Evolutionary conservation across 1,140 invertebrate species (phyloP).

Genomic region (Saxidomus purpurata): DNA sequence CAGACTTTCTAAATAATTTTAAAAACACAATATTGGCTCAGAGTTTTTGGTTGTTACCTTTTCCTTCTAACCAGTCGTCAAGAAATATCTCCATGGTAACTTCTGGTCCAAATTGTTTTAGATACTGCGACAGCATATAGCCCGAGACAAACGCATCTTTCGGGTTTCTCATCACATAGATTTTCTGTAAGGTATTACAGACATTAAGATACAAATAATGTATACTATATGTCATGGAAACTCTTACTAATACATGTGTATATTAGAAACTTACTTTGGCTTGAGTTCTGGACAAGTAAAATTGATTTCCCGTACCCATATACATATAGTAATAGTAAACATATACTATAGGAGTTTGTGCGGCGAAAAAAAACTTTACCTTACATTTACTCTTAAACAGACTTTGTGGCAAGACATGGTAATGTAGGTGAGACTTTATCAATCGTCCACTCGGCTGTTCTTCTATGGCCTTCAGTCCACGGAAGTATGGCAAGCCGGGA

Average conservation of each 20-base stretch:
- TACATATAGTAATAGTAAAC: no score
- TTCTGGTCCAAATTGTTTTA: background rate
- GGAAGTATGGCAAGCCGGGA: slow-evolving; percentile 74
- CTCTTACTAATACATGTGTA: no score
- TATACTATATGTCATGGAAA: no score
- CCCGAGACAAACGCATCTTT: slow-evolving; percentile 95
- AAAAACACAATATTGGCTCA: no score
- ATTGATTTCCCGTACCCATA: no score
- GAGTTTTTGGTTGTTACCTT: no score
- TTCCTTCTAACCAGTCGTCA: background rate
- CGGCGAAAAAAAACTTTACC: no score
- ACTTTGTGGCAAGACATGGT: slow-evolving; percentile 80
- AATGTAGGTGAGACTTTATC: slow-evolving; percentile 86
- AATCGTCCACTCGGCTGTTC: slow-evolving; percentile 78
- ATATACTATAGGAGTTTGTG: no score
- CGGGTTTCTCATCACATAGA: slow-evolving; percentile 96
- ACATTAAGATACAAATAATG: no score
- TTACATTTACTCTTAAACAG: slow-evolving; percentile 87
- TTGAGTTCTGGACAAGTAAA: no score
- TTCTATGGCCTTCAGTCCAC: slow-evolving; percentile 80
- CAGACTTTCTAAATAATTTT: no score
- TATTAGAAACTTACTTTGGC: no score
- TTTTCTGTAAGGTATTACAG: slow-evolving; percentile 91
- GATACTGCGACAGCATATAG: slow-evolving; percentile 26
- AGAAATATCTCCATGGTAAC: slow-evolving; percentile 2